Base-by-base conservation (phyloP, 2,888 invertebrate species). In the Eupithecia dodoneata region DNA sequence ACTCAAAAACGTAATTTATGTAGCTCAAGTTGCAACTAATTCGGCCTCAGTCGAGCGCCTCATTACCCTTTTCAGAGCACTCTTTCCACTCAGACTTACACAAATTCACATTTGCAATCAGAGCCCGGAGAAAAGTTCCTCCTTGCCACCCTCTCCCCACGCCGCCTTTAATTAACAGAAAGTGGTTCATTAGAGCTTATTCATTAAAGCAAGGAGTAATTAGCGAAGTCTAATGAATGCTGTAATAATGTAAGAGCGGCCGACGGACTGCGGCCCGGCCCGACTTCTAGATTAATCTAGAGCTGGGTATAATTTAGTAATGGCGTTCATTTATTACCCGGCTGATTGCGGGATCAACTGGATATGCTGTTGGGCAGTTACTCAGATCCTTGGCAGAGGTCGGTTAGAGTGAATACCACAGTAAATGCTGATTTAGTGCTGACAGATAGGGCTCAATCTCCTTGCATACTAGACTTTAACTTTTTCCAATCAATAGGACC, bases 171-270 rank as follows among this genome's bases (percentile, higher is more conserved):
- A 97, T 97, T 97, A 97, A 97, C 97, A 97, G 97, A 97, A 97
- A 97, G 97, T 97, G 97, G 97, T 97, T 97, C 97, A 97, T 97
- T 97, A 97, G 97, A 97, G 97, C 97, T 97, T 97, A 97, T 97
- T 97, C 97, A 97, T 97, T 97, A 97, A 97, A 97, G 97, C 97
- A 97, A 97, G 97, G 97, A 97, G 97, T 97, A 97, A 97, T 97
- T 97, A 97, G 97, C 97, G 97, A 97, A 97, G 97, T 97, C 97
- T 97, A 97, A 97, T 97, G 97, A 97, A 97, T 97, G 96, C 96
- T 96, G 96, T 96, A 96, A 96, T 97, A 97, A 97, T 97, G 96
- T 96, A 96, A 96, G 94, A 94, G 94, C 93, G 94, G 93, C 93
- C 93, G 91, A 90, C 91, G 91, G 94, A 93, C 94, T 93, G 92